Conservation (phyloP, 2,797 vertebrate species). For the Anas georgica region DNA sequence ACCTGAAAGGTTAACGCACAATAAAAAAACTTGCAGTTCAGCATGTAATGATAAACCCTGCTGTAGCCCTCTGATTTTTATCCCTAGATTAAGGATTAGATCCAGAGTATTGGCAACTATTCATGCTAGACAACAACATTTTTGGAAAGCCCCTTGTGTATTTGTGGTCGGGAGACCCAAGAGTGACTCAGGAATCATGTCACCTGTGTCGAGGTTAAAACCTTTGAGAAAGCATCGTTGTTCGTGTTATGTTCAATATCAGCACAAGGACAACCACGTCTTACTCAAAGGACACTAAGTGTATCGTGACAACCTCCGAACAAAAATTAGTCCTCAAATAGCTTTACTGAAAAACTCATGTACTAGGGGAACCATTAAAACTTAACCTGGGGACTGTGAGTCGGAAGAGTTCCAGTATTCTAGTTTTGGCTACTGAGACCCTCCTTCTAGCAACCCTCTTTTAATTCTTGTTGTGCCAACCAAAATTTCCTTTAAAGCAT, state of each 20-base stretch:
- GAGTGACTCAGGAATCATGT: not conserved
- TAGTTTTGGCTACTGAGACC: not conserved
- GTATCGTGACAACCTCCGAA: not conserved
- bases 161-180: not conserved
- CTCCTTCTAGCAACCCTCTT: not conserved
- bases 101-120: not conserved
- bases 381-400: not conserved
- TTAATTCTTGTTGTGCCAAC: not conserved
- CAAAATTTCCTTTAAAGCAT: not conserved
- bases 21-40: not conserved
- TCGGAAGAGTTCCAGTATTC: not conserved
- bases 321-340: not conserved
- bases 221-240: not conserved
- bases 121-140: not conserved
- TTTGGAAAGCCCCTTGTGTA: not conserved
- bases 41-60: fast-evolving
- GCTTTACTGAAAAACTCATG: not conserved
- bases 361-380: not conserved
- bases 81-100: not conserved
- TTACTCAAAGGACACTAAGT: not conserved
- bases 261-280: not conserved
- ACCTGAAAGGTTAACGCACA: not conserved
- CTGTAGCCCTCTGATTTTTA: not conserved
- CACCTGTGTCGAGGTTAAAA: not conserved
- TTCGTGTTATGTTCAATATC: not conserved